These are phyloP conservation scores for Esox niger DNA, from an alignment of 2,113 vertebrate genomes.

Conservation along the genomic window DNA sequence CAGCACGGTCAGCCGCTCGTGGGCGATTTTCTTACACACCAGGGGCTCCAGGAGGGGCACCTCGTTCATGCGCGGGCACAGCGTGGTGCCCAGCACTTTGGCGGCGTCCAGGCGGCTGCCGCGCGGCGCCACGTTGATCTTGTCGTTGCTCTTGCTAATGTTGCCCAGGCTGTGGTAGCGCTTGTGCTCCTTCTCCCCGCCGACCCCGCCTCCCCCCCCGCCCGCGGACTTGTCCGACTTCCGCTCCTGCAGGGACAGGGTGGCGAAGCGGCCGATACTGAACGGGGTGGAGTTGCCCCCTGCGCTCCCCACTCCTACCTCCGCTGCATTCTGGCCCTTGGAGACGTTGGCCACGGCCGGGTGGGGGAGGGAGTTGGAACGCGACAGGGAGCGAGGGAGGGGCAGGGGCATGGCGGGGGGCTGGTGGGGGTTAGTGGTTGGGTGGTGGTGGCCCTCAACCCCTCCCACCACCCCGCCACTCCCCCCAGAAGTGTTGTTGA, in stretches of 20 bases:
- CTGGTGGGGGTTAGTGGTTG: slow-evolving; percentile 51
- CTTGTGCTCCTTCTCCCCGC: slow-evolving; percentile 82
- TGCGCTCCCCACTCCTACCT: slow-evolving; percentile 29
- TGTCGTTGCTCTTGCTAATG: slow-evolving; percentile 84
- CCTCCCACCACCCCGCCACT: slow-evolving; percentile 41
- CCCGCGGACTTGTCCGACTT: slow-evolving; percentile 74
- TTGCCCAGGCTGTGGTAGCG: slow-evolving; percentile 88
- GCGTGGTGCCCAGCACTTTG: slow-evolving; percentile 83
- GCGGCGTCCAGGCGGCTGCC: slow-evolving; percentile 78
- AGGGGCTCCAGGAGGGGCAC: slow-evolving; percentile 89
- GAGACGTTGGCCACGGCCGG: slow-evolving; percentile 72
- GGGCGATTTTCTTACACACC: slow-evolving; percentile 92
- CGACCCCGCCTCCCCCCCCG: slow-evolving; percentile 27
- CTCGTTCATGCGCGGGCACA: slow-evolving; percentile 90
- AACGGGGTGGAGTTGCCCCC: slow-evolving; percentile 56
- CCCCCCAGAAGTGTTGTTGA: slow-evolving; percentile 53
- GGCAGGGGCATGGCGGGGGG: slow-evolving; percentile 62
- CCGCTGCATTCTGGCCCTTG: slow-evolving; percentile 54
- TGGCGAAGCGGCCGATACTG: slow-evolving; percentile 84
- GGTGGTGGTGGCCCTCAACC: slow-evolving; percentile 73
- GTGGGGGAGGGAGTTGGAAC: slow-evolving; percentile 90
- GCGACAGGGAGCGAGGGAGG: slow-evolving; percentile 82
- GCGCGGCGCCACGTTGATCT: slow-evolving; percentile 72
- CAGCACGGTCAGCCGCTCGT: slow-evolving; percentile 87
- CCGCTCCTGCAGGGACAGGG: slow-evolving; percentile 79